Conservation (phyloP, 1,140 invertebrate genomes). For the Spodoptera litura region DNA sequence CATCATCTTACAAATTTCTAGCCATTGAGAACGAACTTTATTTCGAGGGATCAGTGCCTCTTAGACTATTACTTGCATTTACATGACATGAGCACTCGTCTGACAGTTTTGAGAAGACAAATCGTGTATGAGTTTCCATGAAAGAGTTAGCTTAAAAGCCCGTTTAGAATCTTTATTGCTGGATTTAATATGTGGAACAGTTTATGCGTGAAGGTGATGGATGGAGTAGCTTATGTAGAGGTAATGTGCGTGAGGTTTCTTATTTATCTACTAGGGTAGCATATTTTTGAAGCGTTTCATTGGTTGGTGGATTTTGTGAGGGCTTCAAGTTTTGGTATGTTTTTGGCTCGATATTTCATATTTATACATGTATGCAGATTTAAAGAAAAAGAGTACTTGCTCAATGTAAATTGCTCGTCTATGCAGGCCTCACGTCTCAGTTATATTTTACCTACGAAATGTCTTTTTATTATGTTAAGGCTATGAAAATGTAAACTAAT, state of each 20-base stretch:
- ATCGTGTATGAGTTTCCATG: conserved; percentile 49
- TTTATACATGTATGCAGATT: no score
- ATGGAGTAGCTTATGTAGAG: conserved; percentile 17
- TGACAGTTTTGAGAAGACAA: conserved; percentile 56
- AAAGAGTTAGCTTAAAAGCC: conserved; percentile 42
- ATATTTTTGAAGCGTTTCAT: not conserved
- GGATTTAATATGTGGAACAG: conserved; percentile 19
- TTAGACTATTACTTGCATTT: conserved; percentile 45
- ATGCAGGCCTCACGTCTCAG: no score
- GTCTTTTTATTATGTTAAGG: not conserved
- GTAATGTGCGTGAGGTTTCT: not conserved
- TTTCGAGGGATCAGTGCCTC: no score
- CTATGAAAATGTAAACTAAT: not conserved
- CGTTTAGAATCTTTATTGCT: conserved; percentile 34
- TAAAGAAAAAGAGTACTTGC: no score
- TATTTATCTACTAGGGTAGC: not conserved
- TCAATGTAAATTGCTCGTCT: no score
- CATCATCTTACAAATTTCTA: no score
- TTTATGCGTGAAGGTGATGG: conserved; percentile 8
- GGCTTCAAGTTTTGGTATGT: no score
- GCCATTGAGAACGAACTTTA: no score
- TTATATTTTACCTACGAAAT: no score
- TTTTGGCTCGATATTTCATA: no score
- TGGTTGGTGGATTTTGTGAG: not conserved
- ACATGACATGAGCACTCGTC: conserved; percentile 54